A percentile compares a stretch with the other conserved stretches of the same genome.
Conservation (phyloP, 2,888 invertebrate species). For the Phyto melanocephala region DNA sequence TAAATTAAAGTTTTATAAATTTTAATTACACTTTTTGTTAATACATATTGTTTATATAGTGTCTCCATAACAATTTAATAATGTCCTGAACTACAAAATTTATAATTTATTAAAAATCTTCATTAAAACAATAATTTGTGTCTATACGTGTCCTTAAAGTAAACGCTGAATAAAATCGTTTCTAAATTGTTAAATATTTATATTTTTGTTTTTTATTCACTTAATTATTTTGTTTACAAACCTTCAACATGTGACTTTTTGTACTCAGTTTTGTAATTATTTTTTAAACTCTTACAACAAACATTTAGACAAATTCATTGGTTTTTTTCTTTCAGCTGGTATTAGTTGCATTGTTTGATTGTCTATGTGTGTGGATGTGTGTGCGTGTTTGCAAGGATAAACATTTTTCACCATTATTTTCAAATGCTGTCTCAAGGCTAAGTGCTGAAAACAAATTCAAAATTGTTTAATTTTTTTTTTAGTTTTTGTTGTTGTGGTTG, state of each 20-base stretch:
- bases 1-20: too few species aligned
- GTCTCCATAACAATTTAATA: too few species aligned
- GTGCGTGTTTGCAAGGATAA: background rate
- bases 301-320: background rate
- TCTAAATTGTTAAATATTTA: too few species aligned
- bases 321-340: background rate
- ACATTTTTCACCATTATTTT: slow-evolving; percentile 24
- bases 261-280: too few species aligned
- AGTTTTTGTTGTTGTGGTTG: slow-evolving; percentile 1
- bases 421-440: slow-evolving; percentile 58
- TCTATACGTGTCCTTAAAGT: too few species aligned
- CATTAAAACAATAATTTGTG: too few species aligned
- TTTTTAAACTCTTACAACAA: background rate
- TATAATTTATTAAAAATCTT: too few species aligned
- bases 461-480: background rate
- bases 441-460: slow-evolving; percentile 34
- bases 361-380: background rate
- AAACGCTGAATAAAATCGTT: too few species aligned
- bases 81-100: too few species aligned
- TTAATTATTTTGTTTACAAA: background rate
- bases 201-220: too few species aligned
- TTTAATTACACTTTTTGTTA: too few species aligned
- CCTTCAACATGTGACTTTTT: background rate
- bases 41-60: too few species aligned
- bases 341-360: slow-evolving; percentile 3